Evolutionary conservation across 2,888 invertebrate genomes (phyloP).

Genomic region (Choristoneura rosaceana): DNA sequence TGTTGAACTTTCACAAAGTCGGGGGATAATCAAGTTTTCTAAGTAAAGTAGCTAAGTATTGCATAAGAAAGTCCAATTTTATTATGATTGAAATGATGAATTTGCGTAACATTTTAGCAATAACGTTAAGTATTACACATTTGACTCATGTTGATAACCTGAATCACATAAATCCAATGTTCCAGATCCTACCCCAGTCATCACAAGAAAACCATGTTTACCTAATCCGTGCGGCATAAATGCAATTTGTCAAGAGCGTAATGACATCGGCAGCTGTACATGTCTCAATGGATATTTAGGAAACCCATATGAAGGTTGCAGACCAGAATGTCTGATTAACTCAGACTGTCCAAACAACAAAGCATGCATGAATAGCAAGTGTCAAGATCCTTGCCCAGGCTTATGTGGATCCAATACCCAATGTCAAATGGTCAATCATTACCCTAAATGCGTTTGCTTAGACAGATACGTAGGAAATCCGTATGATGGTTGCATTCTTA

Average conservation of each 20-base stretch:
- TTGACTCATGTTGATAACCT: not conserved
- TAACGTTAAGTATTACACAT: not conserved
- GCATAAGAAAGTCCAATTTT: too few species aligned
- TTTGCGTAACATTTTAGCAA: too few species aligned
- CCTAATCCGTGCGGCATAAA: constrained; percentile 89
- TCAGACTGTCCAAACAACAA: constrained; percentile 88
- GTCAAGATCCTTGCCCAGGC: constrained; percentile 90
- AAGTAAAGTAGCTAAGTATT: too few species aligned
- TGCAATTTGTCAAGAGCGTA: constrained; percentile 88
- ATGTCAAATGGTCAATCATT: constrained; percentile 91
- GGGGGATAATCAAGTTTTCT: too few species aligned
- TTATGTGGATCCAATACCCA: constrained; percentile 91
- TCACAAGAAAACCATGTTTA: constrained; percentile 76
- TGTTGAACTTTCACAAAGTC: too few species aligned
- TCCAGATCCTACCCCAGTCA: constrained; percentile 56
- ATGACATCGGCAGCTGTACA: constrained; percentile 88
- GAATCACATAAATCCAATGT: constrained; percentile 36
- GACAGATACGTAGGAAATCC: constrained; percentile 90
- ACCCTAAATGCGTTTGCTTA: constrained; percentile 90
- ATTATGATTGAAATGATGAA: too few species aligned
- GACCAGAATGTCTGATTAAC: constrained; percentile 90
- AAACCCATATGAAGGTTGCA: constrained; percentile 88
- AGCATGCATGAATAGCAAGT: constrained; percentile 88
- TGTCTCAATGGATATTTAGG: constrained; percentile 89
- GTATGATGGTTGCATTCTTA: constrained; percentile 74